Evolutionary conservation across 2,888 invertebrate genomes (phyloP), one percentile per base, ranked within the genome.

Genomic region (Seira sanloemensis): DNA sequence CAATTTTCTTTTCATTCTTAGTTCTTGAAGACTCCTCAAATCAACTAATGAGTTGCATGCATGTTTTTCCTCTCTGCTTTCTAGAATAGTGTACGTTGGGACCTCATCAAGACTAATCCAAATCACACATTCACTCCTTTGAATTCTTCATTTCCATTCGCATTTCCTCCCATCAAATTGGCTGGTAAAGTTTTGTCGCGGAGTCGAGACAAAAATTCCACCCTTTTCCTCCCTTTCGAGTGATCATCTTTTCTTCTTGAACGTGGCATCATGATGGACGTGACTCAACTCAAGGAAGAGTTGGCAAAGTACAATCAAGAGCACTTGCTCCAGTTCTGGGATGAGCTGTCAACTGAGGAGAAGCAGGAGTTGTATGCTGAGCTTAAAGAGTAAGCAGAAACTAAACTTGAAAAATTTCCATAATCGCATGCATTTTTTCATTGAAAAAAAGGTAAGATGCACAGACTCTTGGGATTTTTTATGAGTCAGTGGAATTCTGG

Each of bases 271-370:
- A 62, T 18, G 16, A 89, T 89, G 88, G 91, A 92, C 89, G 92
- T 93, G 91, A 93, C 93, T 89, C 92, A 91, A 89, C 90, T 94
- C 84, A 91, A 91, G 87, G 91, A 92, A 86, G 91, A 92, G 67
- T 92, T 96, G 86, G 91, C 91, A 71, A 91, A 93, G 88, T 94
- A 94, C 91, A 94, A 94, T 78, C 97, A 97, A 92, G 94, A 95
- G 87, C 97, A 97, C 91, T 93, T 97, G 88, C 91, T 97, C 27
- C 93, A 94, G 89, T 97, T 95, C 91, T 97, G 96, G 96, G 93
- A 94, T 89, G 94, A 94, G 88, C 91, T 97, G 23, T 92, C 92
- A 24, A 93, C 93, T 58, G 92, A 93, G 74, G 94, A 97, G 90
- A 92, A 93, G 88, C 92, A 93, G 78, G 91, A 92, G 66, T 91